phyloP scores from a whole-genome alignment of 1,140 invertebrate genomes.

The Plectrocnemia conspersa region DNA sequence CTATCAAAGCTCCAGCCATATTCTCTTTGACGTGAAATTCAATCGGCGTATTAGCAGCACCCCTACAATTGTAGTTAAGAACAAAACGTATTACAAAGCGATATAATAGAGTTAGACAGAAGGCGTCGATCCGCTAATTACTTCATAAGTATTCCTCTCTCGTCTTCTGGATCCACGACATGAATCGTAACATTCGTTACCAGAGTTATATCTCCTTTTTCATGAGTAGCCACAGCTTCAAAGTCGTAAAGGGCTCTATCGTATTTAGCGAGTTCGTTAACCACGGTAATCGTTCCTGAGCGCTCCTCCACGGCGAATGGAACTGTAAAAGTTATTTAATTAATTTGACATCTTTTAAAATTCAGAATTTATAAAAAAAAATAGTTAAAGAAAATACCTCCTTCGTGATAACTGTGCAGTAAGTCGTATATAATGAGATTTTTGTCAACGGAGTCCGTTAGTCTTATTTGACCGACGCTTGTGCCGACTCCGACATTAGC shows the following conservation, averaged over 20 bases:
- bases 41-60: constrained; percentile 59
- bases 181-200: constrained; percentile 79
- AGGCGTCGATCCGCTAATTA: constrained; percentile 44
- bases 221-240: constrained; percentile 68
- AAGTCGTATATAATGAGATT: constrained; percentile 69
- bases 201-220: constrained; percentile 58
- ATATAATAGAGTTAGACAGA: background rate
- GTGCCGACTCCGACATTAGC: constrained; percentile 77
- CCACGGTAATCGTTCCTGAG: constrained; percentile 82
- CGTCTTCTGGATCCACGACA: constrained; percentile 70
- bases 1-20: constrained; percentile 66
- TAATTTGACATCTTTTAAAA: background rate
- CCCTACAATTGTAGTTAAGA: constrained; percentile 43
- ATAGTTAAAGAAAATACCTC: constrained; percentile 52
- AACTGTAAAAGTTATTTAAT: constrained; percentile 56
- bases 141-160: constrained; percentile 64
- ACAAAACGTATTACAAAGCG: background rate
- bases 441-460: constrained; percentile 65
- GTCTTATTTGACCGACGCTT: constrained; percentile 77
- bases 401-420: constrained; percentile 74
- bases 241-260: constrained; percentile 68
- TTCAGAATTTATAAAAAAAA: background rate
- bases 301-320: constrained; percentile 85
- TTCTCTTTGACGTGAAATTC: constrained; percentile 78
- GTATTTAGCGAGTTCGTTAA: constrained; percentile 68